phyloP scores from a whole-genome alignment of 2,888 invertebrate species.

The Endotricha flammealis region DNA sequence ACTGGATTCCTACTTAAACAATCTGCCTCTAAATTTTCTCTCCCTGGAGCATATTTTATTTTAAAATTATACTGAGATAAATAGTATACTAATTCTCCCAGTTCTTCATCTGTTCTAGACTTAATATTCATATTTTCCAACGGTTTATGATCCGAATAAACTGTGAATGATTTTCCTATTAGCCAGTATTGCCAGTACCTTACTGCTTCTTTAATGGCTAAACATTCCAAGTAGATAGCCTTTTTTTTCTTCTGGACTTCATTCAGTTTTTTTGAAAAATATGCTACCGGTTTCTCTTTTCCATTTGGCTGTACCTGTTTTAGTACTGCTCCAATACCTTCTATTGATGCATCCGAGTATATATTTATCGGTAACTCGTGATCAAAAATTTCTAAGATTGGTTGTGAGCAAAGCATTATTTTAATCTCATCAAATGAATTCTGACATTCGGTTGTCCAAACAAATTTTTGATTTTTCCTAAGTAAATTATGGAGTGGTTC shows the following conservation, averaged over 20 bases:
- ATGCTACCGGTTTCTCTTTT: constrained; percentile 20
- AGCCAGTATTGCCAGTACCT: constrained; percentile 25
- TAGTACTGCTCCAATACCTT: constrained; percentile 24
- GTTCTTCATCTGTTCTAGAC: constrained; percentile 6
- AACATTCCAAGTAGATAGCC: constrained; percentile 21
- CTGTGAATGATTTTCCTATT: constrained; percentile 17
- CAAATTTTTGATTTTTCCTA: constrained; percentile 13
- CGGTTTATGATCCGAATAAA: constrained; percentile 19
- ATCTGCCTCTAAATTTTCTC: no score
- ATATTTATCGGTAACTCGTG: constrained; percentile 24
- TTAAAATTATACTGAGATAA: neutral
- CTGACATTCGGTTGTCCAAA: constrained; percentile 15
- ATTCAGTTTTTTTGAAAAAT: constrained; percentile 17
- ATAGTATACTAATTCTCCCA: no score
- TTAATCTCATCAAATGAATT: constrained; percentile 19
- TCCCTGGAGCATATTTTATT: constrained; percentile 1
- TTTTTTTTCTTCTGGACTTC: constrained; percentile 19
- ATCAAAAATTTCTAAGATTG: constrained; percentile 23
- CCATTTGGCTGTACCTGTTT: constrained; percentile 9
- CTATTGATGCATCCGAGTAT: constrained; percentile 22
- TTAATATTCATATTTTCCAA: constrained; percentile 19
- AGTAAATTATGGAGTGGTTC: constrained; percentile 6
- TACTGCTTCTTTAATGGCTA: constrained; percentile 21
- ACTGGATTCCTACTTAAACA: no score
- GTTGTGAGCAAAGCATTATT: constrained; percentile 17